A percentile compares a stretch with the other conserved stretches of the same genome.
Evolutionary conservation across 2,797 vertebrate genomes (phyloP).

Genomic region (Austrolebias charrua): DNA sequence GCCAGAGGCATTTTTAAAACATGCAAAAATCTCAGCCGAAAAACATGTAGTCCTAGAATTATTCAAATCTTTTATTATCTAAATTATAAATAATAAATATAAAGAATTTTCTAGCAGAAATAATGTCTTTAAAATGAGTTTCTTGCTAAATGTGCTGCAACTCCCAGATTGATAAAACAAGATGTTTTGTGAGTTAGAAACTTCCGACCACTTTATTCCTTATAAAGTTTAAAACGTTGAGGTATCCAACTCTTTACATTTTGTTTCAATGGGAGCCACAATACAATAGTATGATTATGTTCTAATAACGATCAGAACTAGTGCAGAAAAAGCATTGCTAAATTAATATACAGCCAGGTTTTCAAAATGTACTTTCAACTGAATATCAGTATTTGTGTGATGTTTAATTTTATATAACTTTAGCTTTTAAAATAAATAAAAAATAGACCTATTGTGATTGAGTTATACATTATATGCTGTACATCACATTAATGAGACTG

Average conservation of each 20-base stretch:
- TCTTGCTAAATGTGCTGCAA: neutral
- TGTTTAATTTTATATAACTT: neutral
- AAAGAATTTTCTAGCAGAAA: neutral
- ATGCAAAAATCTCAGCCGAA: too few species aligned
- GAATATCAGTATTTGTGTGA: neutral
- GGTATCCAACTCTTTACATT: too few species aligned
- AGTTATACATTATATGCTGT: neutral
- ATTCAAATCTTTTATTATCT: slow-evolving; percentile 14
- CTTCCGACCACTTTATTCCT: too few species aligned
- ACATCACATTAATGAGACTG: neutral
- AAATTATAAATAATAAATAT: too few species aligned
- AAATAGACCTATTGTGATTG: neutral
- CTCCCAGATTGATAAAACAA: too few species aligned
- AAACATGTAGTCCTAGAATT: neutral
- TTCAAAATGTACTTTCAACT: too few species aligned
- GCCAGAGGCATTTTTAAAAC: too few species aligned
- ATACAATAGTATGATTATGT: too few species aligned
- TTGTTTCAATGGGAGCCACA: too few species aligned
- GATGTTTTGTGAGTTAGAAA: too few species aligned
- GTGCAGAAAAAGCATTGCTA: neutral
- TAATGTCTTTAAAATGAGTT: neutral
- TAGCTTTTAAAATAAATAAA: neutral
- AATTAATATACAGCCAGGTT: neutral
- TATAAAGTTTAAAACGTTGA: too few species aligned
- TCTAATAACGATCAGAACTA: too few species aligned